Evolutionary conservation across 2,797 vertebrate genomes (phyloP), one percentile per base, ranked within the genome.

Genomic region (Ambastaia sidthimunki): DNA sequence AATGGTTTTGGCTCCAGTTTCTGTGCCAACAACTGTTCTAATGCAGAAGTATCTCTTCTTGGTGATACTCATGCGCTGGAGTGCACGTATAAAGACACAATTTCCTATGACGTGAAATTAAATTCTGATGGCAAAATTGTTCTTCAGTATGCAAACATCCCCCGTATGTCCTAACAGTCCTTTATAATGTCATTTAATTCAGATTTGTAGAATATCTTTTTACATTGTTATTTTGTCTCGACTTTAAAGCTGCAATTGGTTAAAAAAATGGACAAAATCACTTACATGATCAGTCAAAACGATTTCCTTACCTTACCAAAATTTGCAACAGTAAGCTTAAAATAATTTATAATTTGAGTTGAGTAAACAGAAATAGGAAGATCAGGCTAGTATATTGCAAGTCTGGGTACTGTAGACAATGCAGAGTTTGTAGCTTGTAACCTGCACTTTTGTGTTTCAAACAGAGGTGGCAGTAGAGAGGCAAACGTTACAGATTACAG

Each of bases 21-120:
- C 0, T 31, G 0, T 93, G 93, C 82, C 83, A 59, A 1, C 0
- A 0, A 0, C 16, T n/a, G 0, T 93, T 92, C 81, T 65, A 59
- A 0, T 74, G 63, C 82, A 25, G 12, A 25, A 2, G 9, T 60
- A 1, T 2, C 63, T 48, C 0, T 12, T 82, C 55, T 90, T 81
- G 1, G 19, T 57, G 85, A 23, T 13, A 0, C 16, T 16, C 65
- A 55, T 23, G 74, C 84, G 0, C 68, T 81, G 12, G 3, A 9
- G 5, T 88, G 86, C 52, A 57, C 34, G 21, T 41, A 50, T 31
- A 2, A 55, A 1, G 4, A 9, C 2, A 10, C 71, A 9, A 25
- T 50, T n/a, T 57, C 78, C 19, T 89, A 80, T 48, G 13, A 78
- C 4, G 83, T 86, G 28, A 3, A 54, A 11, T 44, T 80, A 7